Conservation (phyloP, 2,888 invertebrate species). For the Alloplasta piceator region DNA sequence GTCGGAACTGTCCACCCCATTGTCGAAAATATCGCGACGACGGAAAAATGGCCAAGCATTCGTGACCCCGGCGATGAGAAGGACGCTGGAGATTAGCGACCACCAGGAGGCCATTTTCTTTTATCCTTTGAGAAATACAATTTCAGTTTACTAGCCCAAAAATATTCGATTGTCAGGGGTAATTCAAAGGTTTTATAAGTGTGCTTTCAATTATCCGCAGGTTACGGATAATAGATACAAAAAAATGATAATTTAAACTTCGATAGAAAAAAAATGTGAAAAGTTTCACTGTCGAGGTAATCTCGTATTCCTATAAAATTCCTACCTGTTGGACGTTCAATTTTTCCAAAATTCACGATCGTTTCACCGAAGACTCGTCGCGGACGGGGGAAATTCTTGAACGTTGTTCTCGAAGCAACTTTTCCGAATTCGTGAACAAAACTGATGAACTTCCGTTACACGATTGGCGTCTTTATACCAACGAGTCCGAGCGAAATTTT, state of each 20-base stretch:
- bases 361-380: too few species aligned
- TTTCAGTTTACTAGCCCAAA: too few species aligned
- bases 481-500: slow-evolving; percentile 27
- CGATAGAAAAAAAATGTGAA: too few species aligned
- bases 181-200: too few species aligned
- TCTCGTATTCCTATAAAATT: neutral
- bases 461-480: slow-evolving; percentile 65
- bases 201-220: too few species aligned
- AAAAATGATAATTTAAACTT: too few species aligned
- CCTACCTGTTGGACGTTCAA: neutral
- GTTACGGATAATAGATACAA: too few species aligned
- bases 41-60: slow-evolving; percentile 70
- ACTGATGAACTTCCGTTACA: slow-evolving; percentile 63
- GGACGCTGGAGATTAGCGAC: slow-evolving; percentile 29
- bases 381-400: neutral
- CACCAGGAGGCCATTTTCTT: slow-evolving; percentile 46
- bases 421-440: slow-evolving; percentile 52
- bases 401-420: slow-evolving; percentile 12
- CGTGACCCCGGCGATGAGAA: slow-evolving; percentile 52
- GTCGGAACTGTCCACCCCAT: slow-evolving; percentile 69
- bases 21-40: slow-evolving; percentile 72
- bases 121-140: neutral
- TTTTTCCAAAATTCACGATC: neutral
- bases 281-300: too few species aligned
- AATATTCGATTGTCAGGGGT: too few species aligned